A percentile compares a stretch with the other conserved stretches of the same genome.
Conservation (phyloP, 2,113 vertebrate genomes). For the Hippocampus mohnikei region DNA sequence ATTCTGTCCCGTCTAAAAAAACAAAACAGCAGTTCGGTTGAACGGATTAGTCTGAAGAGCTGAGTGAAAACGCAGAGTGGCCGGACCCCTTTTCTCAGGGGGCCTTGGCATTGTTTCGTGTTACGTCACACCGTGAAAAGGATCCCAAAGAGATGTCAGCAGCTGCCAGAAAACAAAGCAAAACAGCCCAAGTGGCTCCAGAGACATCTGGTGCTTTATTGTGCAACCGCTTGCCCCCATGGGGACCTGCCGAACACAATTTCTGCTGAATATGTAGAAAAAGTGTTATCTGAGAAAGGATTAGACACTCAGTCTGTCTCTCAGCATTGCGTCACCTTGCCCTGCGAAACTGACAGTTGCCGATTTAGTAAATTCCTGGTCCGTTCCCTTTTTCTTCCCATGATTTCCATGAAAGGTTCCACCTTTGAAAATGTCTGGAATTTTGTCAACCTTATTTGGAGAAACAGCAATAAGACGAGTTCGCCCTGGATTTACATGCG, state of each 20-base stretch:
- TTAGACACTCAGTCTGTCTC: conserved; percentile 38
- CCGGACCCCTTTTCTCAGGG: conserved; percentile 39
- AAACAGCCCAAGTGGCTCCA: conserved; percentile 3
- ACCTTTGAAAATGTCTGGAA: too few species aligned
- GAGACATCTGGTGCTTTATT: conserved; percentile 13
- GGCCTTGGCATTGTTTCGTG: conserved; percentile 43
- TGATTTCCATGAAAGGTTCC: background rate
- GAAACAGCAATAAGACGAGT: background rate
- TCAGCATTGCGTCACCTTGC: conserved; percentile 20
- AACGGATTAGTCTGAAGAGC: conserved; percentile 42
- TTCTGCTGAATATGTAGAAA: conserved; percentile 1
- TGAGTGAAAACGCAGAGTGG: conserved; percentile 51
- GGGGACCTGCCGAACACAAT: conserved; percentile 1
- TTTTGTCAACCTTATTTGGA: background rate
- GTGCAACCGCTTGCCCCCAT: background rate
- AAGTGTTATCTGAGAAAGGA: conserved; percentile 45
- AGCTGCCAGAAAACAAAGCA: conserved; percentile 24
- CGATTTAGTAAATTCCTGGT: too few species aligned
- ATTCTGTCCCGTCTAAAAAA: conserved; percentile 38
- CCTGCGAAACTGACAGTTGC: conserved; percentile 27
- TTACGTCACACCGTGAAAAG: conserved; percentile 52
- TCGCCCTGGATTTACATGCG: conserved; percentile 28
- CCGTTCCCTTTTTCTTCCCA: background rate
- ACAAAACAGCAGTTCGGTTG: conserved; percentile 39
- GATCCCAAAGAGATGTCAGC: conserved; percentile 27